phyloP scores from a whole-genome alignment of 2,113 vertebrate genomes.

The Ailurus styani region DNA sequence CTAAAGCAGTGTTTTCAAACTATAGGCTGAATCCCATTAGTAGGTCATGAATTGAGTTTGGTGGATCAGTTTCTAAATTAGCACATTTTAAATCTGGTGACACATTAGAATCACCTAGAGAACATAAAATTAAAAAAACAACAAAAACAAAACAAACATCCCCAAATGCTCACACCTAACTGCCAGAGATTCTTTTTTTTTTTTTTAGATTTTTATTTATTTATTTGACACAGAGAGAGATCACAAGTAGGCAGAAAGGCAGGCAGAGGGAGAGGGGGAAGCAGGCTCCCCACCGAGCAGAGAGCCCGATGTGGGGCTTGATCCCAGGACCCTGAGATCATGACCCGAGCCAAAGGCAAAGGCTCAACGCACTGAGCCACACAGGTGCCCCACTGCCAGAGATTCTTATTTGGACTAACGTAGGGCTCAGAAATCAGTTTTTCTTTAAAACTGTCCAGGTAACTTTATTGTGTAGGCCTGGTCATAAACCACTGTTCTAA shows the following conservation, averaged over 20 bases:
- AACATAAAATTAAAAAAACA: neutral
- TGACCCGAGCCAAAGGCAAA: no score
- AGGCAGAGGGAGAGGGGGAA: no score
- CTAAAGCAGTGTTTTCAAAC: neutral
- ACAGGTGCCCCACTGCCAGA: neutral
- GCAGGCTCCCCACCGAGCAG: no score
- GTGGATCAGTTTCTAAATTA: neutral
- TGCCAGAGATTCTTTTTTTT: neutral
- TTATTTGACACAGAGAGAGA: no score
- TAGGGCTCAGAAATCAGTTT: neutral
- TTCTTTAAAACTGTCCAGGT: neutral
- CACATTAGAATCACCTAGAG: neutral
- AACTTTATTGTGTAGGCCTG: neutral
- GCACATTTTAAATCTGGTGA: neutral
- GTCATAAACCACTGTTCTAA: neutral
- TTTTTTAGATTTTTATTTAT: no score
- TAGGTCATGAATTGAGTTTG: neutral
- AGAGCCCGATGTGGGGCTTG: no score
- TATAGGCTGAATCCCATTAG: neutral
- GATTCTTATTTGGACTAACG: neutral
- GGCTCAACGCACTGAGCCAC: no score
- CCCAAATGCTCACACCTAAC: neutral
- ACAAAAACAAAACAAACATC: neutral
- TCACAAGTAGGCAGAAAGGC: no score
- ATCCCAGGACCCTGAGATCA: no score